phyloP scores from a whole-genome alignment of 2,113 vertebrate genomes.

The Sinosuthora webbiana region DNA sequence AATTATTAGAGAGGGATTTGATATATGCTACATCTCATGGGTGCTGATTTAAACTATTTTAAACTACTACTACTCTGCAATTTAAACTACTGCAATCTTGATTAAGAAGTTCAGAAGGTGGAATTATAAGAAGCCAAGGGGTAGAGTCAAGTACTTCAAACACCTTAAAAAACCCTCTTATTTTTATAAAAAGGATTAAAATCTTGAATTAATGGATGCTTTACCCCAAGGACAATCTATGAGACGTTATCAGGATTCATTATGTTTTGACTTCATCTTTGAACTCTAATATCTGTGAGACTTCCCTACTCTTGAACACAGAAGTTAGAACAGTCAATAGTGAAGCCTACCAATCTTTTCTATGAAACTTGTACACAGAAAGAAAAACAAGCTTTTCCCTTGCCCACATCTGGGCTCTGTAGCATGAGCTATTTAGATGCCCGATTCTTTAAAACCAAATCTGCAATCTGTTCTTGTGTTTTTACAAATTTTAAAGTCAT shows the following conservation, averaged over 20 bases:
- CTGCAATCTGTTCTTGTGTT: background rate
- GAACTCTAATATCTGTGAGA: background rate
- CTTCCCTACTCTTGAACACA: background rate
- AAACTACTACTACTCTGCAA: background rate
- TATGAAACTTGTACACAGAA: background rate
- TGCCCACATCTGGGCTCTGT: background rate
- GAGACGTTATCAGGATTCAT: conserved; percentile 13
- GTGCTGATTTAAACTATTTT: background rate
- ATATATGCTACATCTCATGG: background rate
- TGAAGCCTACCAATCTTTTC: background rate
- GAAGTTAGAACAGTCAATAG: background rate
- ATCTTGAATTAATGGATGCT: background rate
- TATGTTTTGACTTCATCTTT: background rate
- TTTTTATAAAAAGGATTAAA: background rate
- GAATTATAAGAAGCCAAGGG: conserved; percentile 2
- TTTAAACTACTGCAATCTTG: conserved; percentile 14
- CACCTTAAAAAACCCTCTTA: background rate
- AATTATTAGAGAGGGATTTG: background rate
- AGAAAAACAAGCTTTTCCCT: background rate
- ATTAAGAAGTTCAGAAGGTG: conserved; percentile 8
- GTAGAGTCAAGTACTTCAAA: conserved; percentile 19
- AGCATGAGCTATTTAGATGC: background rate
- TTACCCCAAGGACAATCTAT: background rate
- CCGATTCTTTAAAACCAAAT: background rate
- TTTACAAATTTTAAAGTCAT: conserved; percentile 14